Evolutionary conservation across 2,888 invertebrate genomes (phyloP).

Genomic region (Coleophora deauratella): DNA sequence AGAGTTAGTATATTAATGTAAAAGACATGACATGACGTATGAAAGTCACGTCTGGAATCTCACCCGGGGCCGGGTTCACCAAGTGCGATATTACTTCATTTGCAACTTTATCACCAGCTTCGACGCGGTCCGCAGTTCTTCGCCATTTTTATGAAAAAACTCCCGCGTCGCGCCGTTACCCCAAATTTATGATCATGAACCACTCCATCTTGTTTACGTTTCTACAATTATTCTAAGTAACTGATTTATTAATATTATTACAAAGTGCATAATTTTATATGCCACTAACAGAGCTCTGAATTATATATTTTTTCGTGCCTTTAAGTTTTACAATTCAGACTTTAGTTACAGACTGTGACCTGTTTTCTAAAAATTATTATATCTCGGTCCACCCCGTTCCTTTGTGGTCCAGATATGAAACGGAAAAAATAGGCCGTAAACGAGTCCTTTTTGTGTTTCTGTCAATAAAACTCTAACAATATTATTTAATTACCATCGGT

Average conservation of each 20-base stretch:
- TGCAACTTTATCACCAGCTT: conserved; percentile 60
- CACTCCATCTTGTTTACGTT: not conserved
- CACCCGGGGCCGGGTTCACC: no score
- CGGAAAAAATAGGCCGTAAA: conserved; percentile 30
- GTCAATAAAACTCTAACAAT: conserved; percentile 30
- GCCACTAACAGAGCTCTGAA: no score
- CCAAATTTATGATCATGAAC: not conserved
- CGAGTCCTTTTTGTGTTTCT: conserved; percentile 32
- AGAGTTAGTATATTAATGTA: no score
- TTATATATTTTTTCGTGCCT: no score
- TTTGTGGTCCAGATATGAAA: conserved; percentile 37
- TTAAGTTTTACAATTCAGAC: no score
- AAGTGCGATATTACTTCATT: conserved; percentile 59
- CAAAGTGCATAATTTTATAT: no score
- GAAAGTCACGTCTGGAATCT: no score
- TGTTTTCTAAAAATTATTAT: conserved; percentile 57
- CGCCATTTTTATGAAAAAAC: conserved; percentile 51
- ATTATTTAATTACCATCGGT: conserved; percentile 31
- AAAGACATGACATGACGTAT: no score
- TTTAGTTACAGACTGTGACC: no score
- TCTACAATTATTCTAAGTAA: no score
- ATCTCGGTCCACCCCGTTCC: conserved; percentile 31
- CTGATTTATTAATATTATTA: no score
- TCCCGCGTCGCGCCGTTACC: conserved; percentile 17
- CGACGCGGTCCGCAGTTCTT: conserved; percentile 33